Evolutionary conservation across 2,888 invertebrate species (phyloP).

Genomic region (Rhagonycha fulva): DNA sequence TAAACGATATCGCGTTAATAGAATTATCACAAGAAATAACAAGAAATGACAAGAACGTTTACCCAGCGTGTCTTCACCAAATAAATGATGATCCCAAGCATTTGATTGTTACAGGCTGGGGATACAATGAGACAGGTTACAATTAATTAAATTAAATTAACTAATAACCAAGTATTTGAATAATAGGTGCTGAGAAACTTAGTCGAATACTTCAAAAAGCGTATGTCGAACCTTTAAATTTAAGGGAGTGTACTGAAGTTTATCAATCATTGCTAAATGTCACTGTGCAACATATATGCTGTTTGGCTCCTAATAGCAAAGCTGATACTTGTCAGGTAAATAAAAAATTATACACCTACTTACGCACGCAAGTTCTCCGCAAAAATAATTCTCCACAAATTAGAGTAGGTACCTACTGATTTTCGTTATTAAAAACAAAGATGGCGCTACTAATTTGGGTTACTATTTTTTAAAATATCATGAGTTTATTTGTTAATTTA

Average conservation of each 20-base stretch:
- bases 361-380: no score
- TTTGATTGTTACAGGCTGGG: not conserved
- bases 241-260: not conserved
- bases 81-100: not conserved
- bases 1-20: not conserved
- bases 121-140: not conserved
- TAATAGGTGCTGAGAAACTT: not conserved
- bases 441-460: no score
- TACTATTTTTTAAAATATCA: no score
- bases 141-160: no score
- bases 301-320: not conserved
- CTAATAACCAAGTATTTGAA: no score
- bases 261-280: not conserved
- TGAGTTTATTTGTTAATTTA: no score
- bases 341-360: no score
- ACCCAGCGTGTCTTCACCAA: not conserved
- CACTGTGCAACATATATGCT: not conserved
- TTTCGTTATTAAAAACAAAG: no score
- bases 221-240: not conserved
- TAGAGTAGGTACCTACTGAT: no score
- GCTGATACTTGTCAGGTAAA: not conserved
- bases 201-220: not conserved
- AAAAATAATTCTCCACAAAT: no score
- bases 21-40: not conserved
- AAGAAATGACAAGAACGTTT: not conserved